These are phyloP conservation scores for Gallinago media DNA, from an alignment of 2,113 vertebrate genomes.

Conservation along the genomic window DNA sequence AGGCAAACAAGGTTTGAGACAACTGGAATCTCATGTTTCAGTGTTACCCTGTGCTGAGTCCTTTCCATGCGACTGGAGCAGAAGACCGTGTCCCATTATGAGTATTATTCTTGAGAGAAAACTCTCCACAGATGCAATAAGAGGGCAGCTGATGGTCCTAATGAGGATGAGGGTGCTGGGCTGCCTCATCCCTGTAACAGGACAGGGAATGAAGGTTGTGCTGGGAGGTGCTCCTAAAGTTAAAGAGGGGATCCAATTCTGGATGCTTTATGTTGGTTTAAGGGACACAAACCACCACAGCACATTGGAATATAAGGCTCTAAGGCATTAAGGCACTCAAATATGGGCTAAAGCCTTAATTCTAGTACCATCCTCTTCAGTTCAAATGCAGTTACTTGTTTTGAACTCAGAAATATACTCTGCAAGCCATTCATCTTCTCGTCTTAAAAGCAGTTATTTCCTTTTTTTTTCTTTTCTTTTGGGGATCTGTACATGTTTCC, in stretches of 20 bases:
- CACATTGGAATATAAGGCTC: neutral
- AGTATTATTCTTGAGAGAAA: neutral
- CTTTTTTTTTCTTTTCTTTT: neutral
- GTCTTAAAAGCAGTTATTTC: neutral
- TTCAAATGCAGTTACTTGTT: neutral
- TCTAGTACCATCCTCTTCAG: neutral
- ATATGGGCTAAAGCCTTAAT: neutral
- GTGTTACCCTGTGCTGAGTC: neutral
- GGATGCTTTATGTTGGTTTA: neutral
- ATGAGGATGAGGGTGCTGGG: neutral
- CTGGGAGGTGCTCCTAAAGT: neutral
- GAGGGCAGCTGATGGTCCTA: rapidly evolving
- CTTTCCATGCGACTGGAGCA: neutral
- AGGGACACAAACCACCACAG: neutral
- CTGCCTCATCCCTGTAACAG: neutral
- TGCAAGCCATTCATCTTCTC: neutral
- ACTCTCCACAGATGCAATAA: neutral
- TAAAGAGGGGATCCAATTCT: neutral
- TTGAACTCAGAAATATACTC: neutral
- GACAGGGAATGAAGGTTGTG: neutral
- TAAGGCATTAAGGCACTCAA: neutral
- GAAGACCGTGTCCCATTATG: rapidly evolving
- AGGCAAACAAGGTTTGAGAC: neutral
- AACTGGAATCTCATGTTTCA: constrained; percentile 17
- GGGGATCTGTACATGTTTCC: neutral